Conservation (phyloP, 53 echinoderm and acorn worm genomes). For the Antedon mediterranea region DNA sequence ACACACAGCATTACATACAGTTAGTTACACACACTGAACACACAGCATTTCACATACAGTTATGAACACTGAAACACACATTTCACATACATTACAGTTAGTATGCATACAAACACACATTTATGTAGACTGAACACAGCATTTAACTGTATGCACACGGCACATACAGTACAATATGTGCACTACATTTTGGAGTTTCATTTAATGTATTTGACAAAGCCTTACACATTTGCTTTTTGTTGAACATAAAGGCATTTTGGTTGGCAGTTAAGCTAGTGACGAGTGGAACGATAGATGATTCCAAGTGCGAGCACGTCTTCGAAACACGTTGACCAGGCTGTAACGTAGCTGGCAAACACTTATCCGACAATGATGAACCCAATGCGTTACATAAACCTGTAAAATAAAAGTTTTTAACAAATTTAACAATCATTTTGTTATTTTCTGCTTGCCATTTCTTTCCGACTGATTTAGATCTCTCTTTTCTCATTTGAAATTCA, state of each 20-base stretch:
- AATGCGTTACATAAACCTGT: constrained; percentile 44
- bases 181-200: no score
- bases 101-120: no score
- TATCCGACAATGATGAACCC: constrained; percentile 42
- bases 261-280: constrained; percentile 35
- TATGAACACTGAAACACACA: no score
- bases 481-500: background rate
- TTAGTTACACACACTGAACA: no score
- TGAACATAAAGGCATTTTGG: constrained; percentile 23
- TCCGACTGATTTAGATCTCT: background rate
- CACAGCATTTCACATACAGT: no score
- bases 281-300: constrained; percentile 39
- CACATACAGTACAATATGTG: no score
- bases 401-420: background rate
- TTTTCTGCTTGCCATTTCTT: no score
- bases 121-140: no score
- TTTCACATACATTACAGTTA: no score
- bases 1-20: no score
- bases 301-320: constrained; percentile 52
- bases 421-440: background rate
- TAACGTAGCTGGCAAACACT: constrained; percentile 46
- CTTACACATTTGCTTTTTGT: background rate
- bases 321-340: constrained; percentile 31
- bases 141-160: no score
- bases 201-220: no score